Percentiles rank a stretch among this genome's conserved stretches.
Conservation (phyloP, 2,113 vertebrate genomes). For the Conger conger region DNA sequence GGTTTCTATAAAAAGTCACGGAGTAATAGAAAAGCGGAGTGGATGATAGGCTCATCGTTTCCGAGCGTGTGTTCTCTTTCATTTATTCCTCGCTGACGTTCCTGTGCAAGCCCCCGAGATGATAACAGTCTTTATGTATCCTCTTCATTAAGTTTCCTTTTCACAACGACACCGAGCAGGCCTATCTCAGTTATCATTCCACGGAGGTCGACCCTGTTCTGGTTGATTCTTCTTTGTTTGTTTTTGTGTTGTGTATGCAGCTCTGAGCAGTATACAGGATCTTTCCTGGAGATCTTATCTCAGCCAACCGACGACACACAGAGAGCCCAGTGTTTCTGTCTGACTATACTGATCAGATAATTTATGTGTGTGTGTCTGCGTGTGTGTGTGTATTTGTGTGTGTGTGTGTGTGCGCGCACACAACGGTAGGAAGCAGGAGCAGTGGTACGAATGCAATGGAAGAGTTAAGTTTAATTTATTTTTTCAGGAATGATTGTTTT, state of each 20-base stretch:
- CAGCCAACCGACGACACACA: background rate
- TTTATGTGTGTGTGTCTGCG: background rate
- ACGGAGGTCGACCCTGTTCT: background rate
- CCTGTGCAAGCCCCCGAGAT: background rate
- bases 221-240: conserved; percentile 28
- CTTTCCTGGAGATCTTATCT: background rate
- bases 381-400: background rate
- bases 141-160: background rate
- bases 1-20: background rate
- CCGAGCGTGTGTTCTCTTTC: background rate
- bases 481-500: background rate
- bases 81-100: background rate
- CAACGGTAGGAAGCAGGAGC: too few species aligned
- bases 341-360: background rate
- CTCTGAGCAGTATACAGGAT: background rate
- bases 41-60: background rate
- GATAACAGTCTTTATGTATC: background rate
- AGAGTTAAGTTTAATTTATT: background rate
- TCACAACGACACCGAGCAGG: background rate
- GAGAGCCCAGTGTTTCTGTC: background rate
- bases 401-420: background rate
- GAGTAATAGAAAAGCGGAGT: background rate
- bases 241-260: conserved; percentile 9
- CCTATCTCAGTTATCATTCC: background rate
- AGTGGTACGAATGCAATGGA: background rate